Conservation (phyloP, 2,797 vertebrate species). For the Ibycter americanus region DNA sequence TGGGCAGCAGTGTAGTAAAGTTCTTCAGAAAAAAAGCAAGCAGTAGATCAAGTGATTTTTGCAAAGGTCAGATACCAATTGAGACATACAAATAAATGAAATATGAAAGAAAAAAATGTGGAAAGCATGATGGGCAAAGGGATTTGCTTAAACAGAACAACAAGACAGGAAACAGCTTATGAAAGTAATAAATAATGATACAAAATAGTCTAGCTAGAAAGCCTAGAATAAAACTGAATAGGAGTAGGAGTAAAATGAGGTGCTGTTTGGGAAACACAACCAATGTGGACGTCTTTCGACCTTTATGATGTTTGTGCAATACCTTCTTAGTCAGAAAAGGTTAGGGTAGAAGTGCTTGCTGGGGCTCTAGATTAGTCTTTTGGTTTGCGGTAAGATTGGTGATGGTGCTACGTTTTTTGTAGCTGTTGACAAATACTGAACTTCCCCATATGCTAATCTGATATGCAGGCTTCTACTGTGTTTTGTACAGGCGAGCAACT, state of each 20-base stretch:
- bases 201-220: not conserved
- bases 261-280: not conserved
- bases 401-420: not conserved
- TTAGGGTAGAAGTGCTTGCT: not conserved
- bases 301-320: not conserved
- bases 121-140: not conserved
- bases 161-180: not conserved
- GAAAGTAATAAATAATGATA: not conserved
- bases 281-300: not conserved
- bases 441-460: fast-evolving
- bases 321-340: not conserved
- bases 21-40: not conserved
- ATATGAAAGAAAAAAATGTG: not conserved
- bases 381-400: not conserved
- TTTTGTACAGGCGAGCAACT: not conserved
- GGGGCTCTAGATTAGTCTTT: not conserved
- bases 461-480: not conserved
- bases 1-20: not conserved
- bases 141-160: not conserved
- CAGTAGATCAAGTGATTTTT: not conserved
- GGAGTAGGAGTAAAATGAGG: not conserved
- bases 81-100: not conserved
- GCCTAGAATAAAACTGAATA: not conserved
- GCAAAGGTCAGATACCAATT: not conserved
- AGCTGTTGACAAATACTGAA: not conserved